These are phyloP conservation scores for Pterocles orientalis DNA, from an alignment of 2,113 vertebrate species.

Conservation along the genomic window DNA sequence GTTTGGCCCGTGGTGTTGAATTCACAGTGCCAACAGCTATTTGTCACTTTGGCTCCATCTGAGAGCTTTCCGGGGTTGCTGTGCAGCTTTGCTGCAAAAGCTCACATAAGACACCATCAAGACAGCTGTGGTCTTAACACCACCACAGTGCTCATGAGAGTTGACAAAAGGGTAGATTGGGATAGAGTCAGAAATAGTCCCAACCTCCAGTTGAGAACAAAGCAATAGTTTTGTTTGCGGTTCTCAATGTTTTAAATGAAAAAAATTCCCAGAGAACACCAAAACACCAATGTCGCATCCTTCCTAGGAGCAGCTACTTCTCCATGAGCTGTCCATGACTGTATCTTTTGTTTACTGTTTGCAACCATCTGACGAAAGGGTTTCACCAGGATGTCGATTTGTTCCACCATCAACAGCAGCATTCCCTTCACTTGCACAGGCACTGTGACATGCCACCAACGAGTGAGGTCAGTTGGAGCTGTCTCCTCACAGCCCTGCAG, in stretches of 20 bases:
- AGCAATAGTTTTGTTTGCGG: neutral
- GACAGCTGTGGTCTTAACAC: neutral
- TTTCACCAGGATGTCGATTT: neutral
- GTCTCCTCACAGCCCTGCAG: neutral
- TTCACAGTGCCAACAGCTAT: neutral
- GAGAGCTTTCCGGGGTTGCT: neutral
- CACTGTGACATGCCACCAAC: neutral
- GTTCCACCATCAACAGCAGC: accelerated
- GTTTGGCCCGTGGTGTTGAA: neutral
- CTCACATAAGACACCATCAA: neutral
- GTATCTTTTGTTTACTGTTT: neutral
- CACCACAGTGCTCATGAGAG: neutral
- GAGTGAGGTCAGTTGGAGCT: accelerated
- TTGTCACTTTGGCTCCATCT: neutral
- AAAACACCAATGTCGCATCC: neutral
- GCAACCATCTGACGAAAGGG: neutral
- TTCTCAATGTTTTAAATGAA: neutral
- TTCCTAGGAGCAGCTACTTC: neutral
- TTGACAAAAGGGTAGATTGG: neutral
- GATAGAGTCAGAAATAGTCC: neutral
- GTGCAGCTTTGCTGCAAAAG: neutral
- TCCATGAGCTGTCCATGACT: neutral
- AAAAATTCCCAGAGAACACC: neutral
- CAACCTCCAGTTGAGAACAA: neutral
- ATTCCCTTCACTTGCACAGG: neutral